Percentiles rank a stretch among this genome's conserved stretches.
phyloP scores from a whole-genome alignment of 64 coral and sea anemone genomes.

The Dendronephthya gigantea region DNA sequence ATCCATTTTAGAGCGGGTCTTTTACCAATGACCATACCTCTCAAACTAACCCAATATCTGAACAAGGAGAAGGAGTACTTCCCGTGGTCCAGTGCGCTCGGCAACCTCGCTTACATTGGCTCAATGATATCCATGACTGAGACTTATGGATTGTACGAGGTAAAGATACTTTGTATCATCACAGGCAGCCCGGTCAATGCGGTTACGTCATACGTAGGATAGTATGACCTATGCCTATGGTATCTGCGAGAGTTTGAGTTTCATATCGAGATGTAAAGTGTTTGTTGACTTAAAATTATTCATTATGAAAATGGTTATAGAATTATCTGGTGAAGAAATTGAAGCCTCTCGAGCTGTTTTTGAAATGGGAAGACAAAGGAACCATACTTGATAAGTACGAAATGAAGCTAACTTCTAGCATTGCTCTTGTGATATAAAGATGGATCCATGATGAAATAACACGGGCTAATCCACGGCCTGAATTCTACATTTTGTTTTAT shows the following conservation, averaged over 20 bases:
- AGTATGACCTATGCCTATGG: too few relatives aligned
- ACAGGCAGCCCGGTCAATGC: too few relatives aligned
- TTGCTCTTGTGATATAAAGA: too few relatives aligned
- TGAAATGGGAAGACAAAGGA: conserved; percentile 75
- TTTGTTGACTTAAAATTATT: too few relatives aligned
- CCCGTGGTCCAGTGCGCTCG: conserved; percentile 74
- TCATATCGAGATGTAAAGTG: neutral
- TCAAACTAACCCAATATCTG: conserved; percentile 69
- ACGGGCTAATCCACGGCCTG: too few relatives aligned
- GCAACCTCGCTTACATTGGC: conserved; percentile 64
- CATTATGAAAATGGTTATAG: conserved; percentile 19
- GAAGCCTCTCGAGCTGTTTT: conserved; percentile 63
- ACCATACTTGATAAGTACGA: conserved; percentile 76
- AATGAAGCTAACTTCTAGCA: too few relatives aligned
- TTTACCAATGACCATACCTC: conserved; percentile 55
- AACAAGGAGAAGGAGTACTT: conserved; percentile 82
- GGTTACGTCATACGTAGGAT: too few relatives aligned
- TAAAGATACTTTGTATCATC: conserved; percentile 18
- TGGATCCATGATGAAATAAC: too few relatives aligned
- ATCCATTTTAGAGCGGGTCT: conserved; percentile 39
- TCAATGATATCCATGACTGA: conserved; percentile 65
- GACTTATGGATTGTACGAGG: conserved; percentile 53
- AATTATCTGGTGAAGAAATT: conserved; percentile 79
- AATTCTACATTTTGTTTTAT: neutral
- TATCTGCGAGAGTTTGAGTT: neutral